Evolutionary conservation across 2,797 vertebrate species (phyloP), one percentile per base, ranked within the genome.

Genomic region (Onychomys leucogaster): DNA sequence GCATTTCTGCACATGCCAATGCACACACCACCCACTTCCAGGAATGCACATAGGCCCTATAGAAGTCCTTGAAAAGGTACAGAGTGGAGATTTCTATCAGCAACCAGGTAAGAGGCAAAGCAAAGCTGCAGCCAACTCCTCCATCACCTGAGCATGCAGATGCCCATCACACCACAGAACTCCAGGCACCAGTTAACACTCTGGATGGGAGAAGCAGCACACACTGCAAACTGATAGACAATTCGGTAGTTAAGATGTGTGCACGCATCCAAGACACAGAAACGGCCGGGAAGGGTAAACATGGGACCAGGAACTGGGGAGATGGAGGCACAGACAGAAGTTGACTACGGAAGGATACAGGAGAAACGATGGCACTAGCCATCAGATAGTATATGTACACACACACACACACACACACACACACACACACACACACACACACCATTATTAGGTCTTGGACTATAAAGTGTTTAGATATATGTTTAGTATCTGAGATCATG

Each of bases 401-500:
- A 34, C 67, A 65, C 16, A 52, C 52, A 4, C 52, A 52, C 52
- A 52, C 52, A 52, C 17, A 59, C 57, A 59, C 57, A 59, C 59
- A 55, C 55, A 55, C 55, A 14, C 9, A 25, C 59, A 5, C 63
- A 29, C 63, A 13, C 5, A 32, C 32, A 19, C 34, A 71, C 7
- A 37, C 21, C 61, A 93, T 46, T 88, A 89, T 71, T 52, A 61
- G 17, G 17, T 52, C 52, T 77, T 95, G 71, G 85, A 87, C 49
- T 73, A 37, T 85, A 86, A 90, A 94, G 7, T 75, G 69, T n/a
- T 73, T 86, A 82, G 94, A 34, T 69, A 34, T 69, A 57, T 77
- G 73, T 87, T 94, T 52, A 85, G 61, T 78, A 59, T 55, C 59
- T 75, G 81, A 52, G 43, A 37, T 69, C 41, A 78, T 34, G 23